Base-by-base conservation (phyloP, 2,888 invertebrate species). In the Flexamia atlantica region DNA sequence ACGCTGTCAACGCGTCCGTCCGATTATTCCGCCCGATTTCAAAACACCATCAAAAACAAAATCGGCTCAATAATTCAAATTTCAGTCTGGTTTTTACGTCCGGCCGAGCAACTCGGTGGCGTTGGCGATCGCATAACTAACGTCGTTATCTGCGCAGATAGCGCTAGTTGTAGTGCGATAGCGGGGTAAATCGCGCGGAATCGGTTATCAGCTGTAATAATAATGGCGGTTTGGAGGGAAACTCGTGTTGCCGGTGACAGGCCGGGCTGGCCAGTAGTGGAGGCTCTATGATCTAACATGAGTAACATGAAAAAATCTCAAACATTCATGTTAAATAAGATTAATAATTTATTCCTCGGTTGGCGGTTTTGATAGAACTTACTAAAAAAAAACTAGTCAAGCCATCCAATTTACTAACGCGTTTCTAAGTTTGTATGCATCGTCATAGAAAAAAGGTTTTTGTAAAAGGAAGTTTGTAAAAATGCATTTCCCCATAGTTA, bases 31-130 rank as follows among this genome's bases (percentile, higher is more conserved):
- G 32, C n/a, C 72, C 72, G 72, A 72, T 72, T 72, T 72, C 40
- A 36, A 72, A 72, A 72, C 42, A 12, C 72, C 72, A 36, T 42
- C 72, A 72, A 72, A 72, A 72, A 36, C 72, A 72, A 40, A 72
- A 72, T 72, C 72, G 72, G 32, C 72, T 72, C 72, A 40, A 72
- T 72, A 72, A 72, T 72, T 72, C 72, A 72, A 72, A 72, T 72
- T 72, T 72, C 72, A 72, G 72, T 72, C 72, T 72, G 72, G 72
- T 72, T 72, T 72, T 72, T 72, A 40, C n/a, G 72, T 36, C 42
- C 72, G 32, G 42, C 36, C 36, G 36, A 36, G 32, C n/a, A 36
- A 72, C 42, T 17, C 42, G n/a, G 36, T 9, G 36, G 36, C 36
- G 36, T 9, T 36, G 36, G 5, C 9, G 36, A 36, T 7, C 70